Percentiles rank a stretch among this genome's conserved stretches.
Conservation (phyloP, 2,113 vertebrate species). For the Lonchura striata region DNA sequence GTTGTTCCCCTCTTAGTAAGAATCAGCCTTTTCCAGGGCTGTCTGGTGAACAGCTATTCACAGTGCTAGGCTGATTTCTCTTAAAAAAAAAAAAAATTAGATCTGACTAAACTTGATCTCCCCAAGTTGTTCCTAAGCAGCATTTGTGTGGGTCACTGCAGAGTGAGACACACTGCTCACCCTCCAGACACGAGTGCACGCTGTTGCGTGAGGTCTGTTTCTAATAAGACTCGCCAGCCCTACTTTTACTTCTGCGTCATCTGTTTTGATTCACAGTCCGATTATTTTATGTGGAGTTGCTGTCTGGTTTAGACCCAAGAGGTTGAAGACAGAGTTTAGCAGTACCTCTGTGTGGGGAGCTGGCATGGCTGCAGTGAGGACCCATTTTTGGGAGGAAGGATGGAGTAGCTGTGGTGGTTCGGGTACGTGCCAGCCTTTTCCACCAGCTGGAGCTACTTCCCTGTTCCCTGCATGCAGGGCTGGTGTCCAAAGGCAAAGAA, state of each 20-base stretch:
- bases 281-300: not conserved
- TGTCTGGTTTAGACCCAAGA: not conserved
- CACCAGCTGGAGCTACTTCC: not conserved
- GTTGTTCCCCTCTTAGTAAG: not conserved
- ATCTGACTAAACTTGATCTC: not conserved
- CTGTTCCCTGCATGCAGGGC: not conserved
- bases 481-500: conserved; percentile 26
- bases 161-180: not conserved
- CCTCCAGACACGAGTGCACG: not conserved
- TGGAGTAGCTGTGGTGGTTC: not conserved
- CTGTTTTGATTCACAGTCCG: conserved; percentile 7
- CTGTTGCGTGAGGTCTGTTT: conserved; percentile 10
- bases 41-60: not conserved
- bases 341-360: not conserved
- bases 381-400: not conserved
- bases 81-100: not conserved
- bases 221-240: conserved; percentile 16
- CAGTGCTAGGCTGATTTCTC: not conserved
- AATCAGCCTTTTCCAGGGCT: not conserved
- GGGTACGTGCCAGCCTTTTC: not conserved
- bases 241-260: conserved; percentile 33
- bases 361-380: not conserved
- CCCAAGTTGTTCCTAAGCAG: not conserved
- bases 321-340: not conserved
- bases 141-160: not conserved